Evolutionary conservation across 2,888 invertebrate genomes (phyloP).

Genomic region (Drosophila anceps): DNA sequence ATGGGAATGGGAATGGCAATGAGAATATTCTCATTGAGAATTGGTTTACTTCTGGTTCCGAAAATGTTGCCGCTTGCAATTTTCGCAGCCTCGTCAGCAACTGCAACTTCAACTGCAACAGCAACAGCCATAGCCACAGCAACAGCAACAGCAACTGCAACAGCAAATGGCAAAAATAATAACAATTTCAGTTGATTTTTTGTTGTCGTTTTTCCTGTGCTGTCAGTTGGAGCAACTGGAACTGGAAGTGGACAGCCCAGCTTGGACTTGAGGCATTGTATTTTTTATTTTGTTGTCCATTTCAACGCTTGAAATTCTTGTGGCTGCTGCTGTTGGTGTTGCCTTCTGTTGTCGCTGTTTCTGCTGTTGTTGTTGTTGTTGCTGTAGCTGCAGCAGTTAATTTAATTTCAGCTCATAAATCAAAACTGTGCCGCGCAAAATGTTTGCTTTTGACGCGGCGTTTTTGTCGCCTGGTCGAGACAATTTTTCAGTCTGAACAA

Average conservation of each 20-base stretch:
- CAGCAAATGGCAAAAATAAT: conserved; percentile 47
- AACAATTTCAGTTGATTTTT: conserved; percentile 61
- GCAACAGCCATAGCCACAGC: conserved; percentile 54
- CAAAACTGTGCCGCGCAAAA: conserved; percentile 81
- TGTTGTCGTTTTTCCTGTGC: conserved; percentile 11
- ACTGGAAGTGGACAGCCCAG: conserved; percentile 58
- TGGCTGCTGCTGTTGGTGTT: conserved; percentile 40
- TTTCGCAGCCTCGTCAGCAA: conserved; percentile 63
- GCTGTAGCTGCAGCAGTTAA: conserved; percentile 73
- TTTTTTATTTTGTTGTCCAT: conserved; percentile 62
- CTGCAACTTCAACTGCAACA: conserved; percentile 33
- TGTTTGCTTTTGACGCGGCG: conserved; percentile 76
- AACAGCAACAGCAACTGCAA: too few species aligned
- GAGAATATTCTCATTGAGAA: conserved; percentile 29
- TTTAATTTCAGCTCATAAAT: conserved; percentile 82
- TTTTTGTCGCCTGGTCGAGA: conserved; percentile 72
- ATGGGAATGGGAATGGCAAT: conserved; percentile 19
- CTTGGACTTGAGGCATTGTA: conserved; percentile 60
- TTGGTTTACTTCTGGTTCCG: conserved; percentile 58
- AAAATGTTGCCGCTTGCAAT: conserved; percentile 65
- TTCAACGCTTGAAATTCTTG: conserved; percentile 79
- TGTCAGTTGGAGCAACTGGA: conserved; percentile 55
- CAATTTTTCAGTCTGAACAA: conserved; percentile 50
- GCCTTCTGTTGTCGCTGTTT: conserved; percentile 22
- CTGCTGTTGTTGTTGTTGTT: conserved; percentile 50